Base-by-base conservation (phyloP, 2,797 vertebrate genomes). In the Pterois miles region DNA sequence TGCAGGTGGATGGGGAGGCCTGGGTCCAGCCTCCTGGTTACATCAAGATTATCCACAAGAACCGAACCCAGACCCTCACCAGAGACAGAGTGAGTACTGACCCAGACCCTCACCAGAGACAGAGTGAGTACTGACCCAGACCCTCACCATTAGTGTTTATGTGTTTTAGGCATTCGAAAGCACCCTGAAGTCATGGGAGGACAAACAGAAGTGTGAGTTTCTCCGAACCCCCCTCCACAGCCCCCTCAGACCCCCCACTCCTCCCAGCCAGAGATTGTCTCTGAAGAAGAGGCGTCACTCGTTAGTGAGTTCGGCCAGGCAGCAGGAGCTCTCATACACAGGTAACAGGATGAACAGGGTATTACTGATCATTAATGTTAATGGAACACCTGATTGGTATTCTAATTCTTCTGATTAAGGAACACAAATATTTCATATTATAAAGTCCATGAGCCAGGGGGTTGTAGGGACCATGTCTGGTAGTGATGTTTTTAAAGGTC, bases 111-210 rank as follows among this genome's bases (percentile, higher is more conserved):
- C 18, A 14, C 12, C 52, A 31, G 29, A 9, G 14, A 57, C 27
- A 31, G 14, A 7, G 54, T 31, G 34, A 34, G 43, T 46, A 12
- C 11, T 5, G 48, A 22, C 1, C 48, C n/a, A 25, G 34, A 62
- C 12, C 31, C 33, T 36, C 31, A 22, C 20, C 31, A 20, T 58
- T 33, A 52, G 40, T 57, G 14, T 75, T 4, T 81, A 13, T 77
- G 16, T 22, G 50, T 71, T 82, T 14, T 76, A 99, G 98, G 98
- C 97, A 0, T 99, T 99, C 80, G 98, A 99, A 87, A 99, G 93
- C 91, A 98, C 98, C 3, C 87, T 99, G 52, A 99, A 99, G 86
- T 99, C 98, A 6, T 99, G 98, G 98, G 97, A 99, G 82, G 97
- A 99, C 90, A 99, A 99, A 84, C 98, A 99, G 93, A 98, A 96